Evolutionary conservation across 2,797 vertebrate genomes (phyloP), one percentile per base, ranked within the genome.

Genomic region (Zalophus californianus): DNA sequence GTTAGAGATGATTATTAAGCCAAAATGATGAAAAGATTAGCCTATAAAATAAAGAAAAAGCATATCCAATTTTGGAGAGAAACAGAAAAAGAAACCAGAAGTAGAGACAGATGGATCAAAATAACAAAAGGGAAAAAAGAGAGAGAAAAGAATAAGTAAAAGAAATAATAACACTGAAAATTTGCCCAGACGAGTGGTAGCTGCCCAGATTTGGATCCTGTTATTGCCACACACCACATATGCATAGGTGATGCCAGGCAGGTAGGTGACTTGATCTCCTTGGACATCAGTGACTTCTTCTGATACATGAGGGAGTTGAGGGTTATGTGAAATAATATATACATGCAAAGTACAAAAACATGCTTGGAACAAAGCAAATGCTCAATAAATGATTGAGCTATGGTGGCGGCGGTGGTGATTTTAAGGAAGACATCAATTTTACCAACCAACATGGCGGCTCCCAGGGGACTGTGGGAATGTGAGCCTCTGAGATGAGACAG

Each of bases 1-100:
- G 15, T 44, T 93, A 89, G 73, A 41, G 79, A 73, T 8, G 64
- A 66, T 50, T 60, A 66, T 54, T 87, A 75, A 32, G 9, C 25
- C 90, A 82, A 97, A 94, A 90, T 54, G 29, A 91, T 87, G 38
- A 58, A 85, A 94, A 94, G 54, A 77, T 90, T 85, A 83, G 14
- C 16, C 11, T 86, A 64, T 35, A 60, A 84, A 86, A 64, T 52
- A 66, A 72, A 73, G 20, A 60, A 73, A 86, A 93, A 92, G 44
- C 38, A 62, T 50, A 80, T 66, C 18, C 41, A 83, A 66, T 83
- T 72, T 93, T 58, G 90, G 79, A 88, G 44, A 86, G 95, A 93
- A 91, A 80, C 29, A 86, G 11, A 27, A 50, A 91, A 92, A 64
- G 21, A 21, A 94, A 86, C 23, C 79, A 95, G 60, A 95, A 93